These are phyloP conservation scores for Ceraclea dissimilis DNA, from an alignment of 2,888 invertebrate genomes.

Conservation along the genomic window DNA sequence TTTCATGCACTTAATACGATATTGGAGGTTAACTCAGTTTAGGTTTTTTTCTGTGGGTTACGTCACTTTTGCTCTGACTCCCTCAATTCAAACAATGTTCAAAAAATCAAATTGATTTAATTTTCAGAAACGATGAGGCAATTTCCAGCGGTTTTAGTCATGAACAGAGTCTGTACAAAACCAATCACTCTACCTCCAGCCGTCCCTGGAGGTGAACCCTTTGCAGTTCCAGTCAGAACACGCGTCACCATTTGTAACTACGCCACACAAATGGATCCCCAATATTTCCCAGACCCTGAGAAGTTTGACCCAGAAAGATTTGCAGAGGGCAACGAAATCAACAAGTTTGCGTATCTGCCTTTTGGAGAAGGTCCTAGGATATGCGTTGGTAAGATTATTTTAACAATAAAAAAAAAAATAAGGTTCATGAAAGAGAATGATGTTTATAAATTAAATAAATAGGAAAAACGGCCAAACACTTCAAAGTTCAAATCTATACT, in stretches of 20 bases:
- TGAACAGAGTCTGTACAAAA: constrained; percentile 16
- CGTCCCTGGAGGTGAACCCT: constrained; percentile 10
- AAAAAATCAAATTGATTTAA: not conserved
- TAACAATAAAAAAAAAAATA: not conserved
- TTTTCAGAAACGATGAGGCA: constrained; percentile 15
- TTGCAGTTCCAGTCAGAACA: constrained; percentile 20
- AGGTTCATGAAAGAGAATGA: not conserved
- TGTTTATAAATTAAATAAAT: too few relatives aligned
- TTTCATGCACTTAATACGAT: too few relatives aligned
- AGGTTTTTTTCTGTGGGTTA: too few relatives aligned
- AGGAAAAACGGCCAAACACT: too few relatives aligned
- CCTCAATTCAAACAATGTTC: too few relatives aligned
- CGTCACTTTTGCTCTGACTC: too few relatives aligned
- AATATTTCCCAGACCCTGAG: constrained; percentile 42
- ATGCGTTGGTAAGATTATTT: constrained; percentile 32
- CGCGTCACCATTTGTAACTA: constrained; percentile 34
- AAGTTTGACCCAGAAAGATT: constrained; percentile 48
- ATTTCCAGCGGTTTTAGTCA: constrained; percentile 11
- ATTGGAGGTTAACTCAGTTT: too few relatives aligned
- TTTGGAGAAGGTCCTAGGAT: constrained; percentile 38
- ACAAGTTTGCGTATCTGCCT: constrained; percentile 32
- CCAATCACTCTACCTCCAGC: constrained; percentile 10
- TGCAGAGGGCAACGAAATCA: constrained; percentile 31
- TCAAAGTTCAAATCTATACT: too few relatives aligned
- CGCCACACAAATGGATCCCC: constrained; percentile 40